These are phyloP conservation scores for Telmatochromis brichardi DNA, from an alignment of 2,113 vertebrate species.

Conservation along the genomic window DNA sequence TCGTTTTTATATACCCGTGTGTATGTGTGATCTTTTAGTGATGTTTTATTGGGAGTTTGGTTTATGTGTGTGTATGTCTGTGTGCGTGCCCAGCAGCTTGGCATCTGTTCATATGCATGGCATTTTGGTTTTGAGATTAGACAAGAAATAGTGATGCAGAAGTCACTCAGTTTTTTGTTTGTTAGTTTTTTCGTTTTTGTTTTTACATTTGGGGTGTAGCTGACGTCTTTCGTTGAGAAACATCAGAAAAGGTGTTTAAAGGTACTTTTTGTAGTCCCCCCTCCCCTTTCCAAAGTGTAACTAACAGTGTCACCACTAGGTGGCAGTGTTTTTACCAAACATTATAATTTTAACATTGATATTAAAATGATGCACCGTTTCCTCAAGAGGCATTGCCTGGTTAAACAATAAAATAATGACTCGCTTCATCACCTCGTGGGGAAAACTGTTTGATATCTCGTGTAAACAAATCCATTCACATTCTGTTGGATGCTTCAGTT, in stretches of 20 bases:
- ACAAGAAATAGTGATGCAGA: neutral
- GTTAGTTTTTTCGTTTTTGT: neutral
- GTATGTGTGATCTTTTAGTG: neutral
- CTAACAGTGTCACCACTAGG: neutral
- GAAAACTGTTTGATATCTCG: neutral
- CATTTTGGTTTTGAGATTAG: neutral
- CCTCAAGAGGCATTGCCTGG: neutral
- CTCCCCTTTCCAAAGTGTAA: neutral
- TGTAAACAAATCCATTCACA: neutral
- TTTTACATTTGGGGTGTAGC: neutral
- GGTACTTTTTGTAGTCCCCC: neutral
- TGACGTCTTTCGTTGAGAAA: neutral
- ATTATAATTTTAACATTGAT: neutral
- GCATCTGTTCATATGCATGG: neutral
- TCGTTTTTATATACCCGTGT: neutral
- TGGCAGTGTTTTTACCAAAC: neutral
- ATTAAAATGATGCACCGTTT: neutral
- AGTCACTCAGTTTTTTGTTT: neutral
- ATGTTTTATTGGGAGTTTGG: neutral
- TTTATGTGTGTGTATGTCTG: neutral
- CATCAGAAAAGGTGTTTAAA: neutral
- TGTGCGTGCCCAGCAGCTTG: neutral
- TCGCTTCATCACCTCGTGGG: neutral
- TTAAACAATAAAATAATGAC: neutral
- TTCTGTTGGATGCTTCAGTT: neutral